Evolutionary conservation across 2,113 vertebrate genomes (phyloP).

Genomic region (Pseudorectes ferrugineus): DNA sequence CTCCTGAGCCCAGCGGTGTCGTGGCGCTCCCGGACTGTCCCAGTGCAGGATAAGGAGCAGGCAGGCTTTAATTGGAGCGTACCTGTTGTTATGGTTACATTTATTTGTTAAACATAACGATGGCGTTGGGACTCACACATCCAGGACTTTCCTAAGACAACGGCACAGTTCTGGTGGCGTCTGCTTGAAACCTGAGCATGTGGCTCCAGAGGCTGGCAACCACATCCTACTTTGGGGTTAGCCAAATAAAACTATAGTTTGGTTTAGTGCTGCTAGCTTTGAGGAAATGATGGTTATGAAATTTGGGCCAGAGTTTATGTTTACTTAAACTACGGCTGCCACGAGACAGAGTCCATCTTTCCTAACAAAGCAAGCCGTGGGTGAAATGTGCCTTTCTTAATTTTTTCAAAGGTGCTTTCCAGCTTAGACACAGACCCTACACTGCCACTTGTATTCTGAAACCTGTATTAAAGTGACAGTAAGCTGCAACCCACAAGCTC

Average conservation of each 20-base stretch:
- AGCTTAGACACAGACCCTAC: neutral
- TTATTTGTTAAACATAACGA: slow-evolving; percentile 64
- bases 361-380: slow-evolving; percentile 3
- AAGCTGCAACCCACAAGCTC: neutral
- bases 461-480: neutral
- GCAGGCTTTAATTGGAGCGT: neutral
- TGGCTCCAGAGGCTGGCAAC: slow-evolving; percentile 74
- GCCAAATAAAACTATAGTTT: slow-evolving; percentile 80
- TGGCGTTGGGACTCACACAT: neutral
- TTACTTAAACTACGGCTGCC: slow-evolving; percentile 72
- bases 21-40: fast-evolving
- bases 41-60: neutral
- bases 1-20: neutral
- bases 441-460: neutral
- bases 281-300: slow-evolving; percentile 77
- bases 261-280: slow-evolving; percentile 71
- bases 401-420: slow-evolving; percentile 10
- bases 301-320: slow-evolving; percentile 76
- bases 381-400: neutral
- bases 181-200: slow-evolving; percentile 75
- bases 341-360: slow-evolving; percentile 65
- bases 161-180: slow-evolving; percentile 35
- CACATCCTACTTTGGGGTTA: slow-evolving; percentile 82
- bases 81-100: slow-evolving; percentile 60
- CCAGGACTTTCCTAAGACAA: slow-evolving; percentile 62